Evolutionary conservation across 1,140 invertebrate genomes (phyloP).

Genomic region (Zelostemma sp.): DNA sequence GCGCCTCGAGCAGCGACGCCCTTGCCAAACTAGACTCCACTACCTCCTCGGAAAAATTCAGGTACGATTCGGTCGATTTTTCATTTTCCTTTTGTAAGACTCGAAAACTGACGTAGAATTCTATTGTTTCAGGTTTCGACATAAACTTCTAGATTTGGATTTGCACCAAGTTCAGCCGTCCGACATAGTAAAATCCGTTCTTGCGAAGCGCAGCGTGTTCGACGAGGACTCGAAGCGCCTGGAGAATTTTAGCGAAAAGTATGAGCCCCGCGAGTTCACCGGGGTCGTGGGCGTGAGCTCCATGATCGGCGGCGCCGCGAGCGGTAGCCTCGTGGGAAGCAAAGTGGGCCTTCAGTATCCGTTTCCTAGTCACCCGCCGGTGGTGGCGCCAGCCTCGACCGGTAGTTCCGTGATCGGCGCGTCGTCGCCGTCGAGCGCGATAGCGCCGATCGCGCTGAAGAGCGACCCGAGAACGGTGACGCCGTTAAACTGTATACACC

Average conservation of each 20-base stretch:
- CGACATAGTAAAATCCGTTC: conserved; percentile 91
- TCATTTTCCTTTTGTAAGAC: not conserved
- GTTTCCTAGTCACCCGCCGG: conserved; percentile 82
- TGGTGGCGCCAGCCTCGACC: conserved; percentile 61
- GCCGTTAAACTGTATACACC: conserved; percentile 60
- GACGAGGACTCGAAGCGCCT: conserved; percentile 95
- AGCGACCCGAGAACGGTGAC: conserved; percentile 51
- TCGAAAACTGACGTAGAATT: no score
- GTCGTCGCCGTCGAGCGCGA: conserved; percentile 29
- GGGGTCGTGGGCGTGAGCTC: conserved; percentile 60
- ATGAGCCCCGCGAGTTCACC: conserved; percentile 80
- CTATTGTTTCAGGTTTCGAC: conserved; percentile 76
- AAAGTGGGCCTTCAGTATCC: conserved; percentile 83
- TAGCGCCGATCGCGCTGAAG: conserved; percentile 46
- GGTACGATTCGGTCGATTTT: conserved; percentile 46
- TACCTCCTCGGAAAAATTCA: conserved; percentile 67
- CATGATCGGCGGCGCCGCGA: conserved; percentile 48
- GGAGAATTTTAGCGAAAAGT: conserved; percentile 90
- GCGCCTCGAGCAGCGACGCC: conserved; percentile 73
- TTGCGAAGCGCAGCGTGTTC: conserved; percentile 93
- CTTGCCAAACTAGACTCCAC: conserved; percentile 73
- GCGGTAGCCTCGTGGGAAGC: conserved; percentile 30
- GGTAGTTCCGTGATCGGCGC: conserved; percentile 23
- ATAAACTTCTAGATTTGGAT: conserved; percentile 80
- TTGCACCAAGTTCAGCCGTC: conserved; percentile 87